These are phyloP conservation scores for Dufourea novaeangliae DNA, from an alignment of 1,140 invertebrate species.

Conservation along the genomic window DNA sequence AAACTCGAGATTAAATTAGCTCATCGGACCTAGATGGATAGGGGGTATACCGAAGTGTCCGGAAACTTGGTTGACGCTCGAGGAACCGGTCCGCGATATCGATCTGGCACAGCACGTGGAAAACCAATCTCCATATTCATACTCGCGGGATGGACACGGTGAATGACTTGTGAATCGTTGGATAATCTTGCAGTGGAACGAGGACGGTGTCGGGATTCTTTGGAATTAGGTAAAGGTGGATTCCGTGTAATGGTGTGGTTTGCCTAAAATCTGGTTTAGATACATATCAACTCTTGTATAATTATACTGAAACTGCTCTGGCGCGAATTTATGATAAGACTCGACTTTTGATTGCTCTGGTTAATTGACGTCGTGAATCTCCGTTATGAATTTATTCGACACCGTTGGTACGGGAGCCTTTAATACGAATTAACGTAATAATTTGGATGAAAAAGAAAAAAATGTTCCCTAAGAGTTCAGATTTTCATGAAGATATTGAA, in stretches of 20 bases:
- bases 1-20: slow-evolving; percentile 45
- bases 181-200: neutral
- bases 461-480: no score
- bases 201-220: neutral
- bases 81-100: slow-evolving; percentile 32
- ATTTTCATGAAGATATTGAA: no score
- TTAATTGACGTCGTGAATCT: no score
- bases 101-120: slow-evolving; percentile 8
- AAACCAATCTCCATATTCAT: slow-evolving; percentile 48
- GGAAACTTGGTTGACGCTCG: slow-evolving; percentile 46
- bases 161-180: neutral
- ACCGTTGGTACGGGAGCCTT: no score
- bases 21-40: neutral
- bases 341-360: no score
- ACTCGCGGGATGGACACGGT: slow-evolving; percentile 13
- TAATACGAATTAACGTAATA: no score
- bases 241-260: neutral
- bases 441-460: no score
- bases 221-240: neutral
- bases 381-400: no score
- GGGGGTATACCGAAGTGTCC: slow-evolving; percentile 6
- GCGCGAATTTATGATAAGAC: no score
- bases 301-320: no score
- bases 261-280: no score
- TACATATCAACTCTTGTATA: no score